Base-by-base conservation (phyloP, 2,797 vertebrate genomes). In the Crypturellus tataupa region DNA sequence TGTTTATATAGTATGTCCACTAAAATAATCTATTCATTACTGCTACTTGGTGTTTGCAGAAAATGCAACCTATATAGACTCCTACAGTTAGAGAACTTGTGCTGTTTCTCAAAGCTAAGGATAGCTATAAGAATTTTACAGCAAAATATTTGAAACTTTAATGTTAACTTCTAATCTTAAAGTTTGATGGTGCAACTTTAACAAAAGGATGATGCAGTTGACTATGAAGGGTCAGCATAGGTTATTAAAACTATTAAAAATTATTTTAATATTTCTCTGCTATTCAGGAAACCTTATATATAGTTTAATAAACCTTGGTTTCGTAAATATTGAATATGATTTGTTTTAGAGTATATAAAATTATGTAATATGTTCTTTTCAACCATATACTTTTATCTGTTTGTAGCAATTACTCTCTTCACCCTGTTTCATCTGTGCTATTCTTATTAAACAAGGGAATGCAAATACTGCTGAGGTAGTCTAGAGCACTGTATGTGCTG, bases 11-110 rank as follows among this genome's bases (percentile, higher is more conserved):
- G 42, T 86, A 64, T 62, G 77, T 21, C 17, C 37, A 37, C 44
- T 67, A 78, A 53, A 78, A 51, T 93, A 62, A 80, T 47, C 10
- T 71, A 71, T 80, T 91, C 37, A n/a, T 47, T 88, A 70, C 49
- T 89, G n/a, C 75, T 85, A 77, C 65, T 33, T 85, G 72, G 37
- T 88, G 85, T 85, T 49, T 95, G 83, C 33, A 68, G 80, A 68
- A 65, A 77, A 91, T 40, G 62, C 40, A 80, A 12, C 12, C 29
- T 69, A 71, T 76, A 82, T 24, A 63, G 82, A 25, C 73, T 85
- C 58, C 63, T 89, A 53, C 80, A 83, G 56, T 77, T 85, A 18
- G 39, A 62, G 55, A 47, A 80, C 68, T 58, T 44, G 23, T 37
- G 15, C n/a, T 64, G 16, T 71, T 86, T 80, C 19, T 58, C n/a